Evolutionary conservation across 1,140 invertebrate species (phyloP).

Genomic region (Drosophila yakuba): DNA sequence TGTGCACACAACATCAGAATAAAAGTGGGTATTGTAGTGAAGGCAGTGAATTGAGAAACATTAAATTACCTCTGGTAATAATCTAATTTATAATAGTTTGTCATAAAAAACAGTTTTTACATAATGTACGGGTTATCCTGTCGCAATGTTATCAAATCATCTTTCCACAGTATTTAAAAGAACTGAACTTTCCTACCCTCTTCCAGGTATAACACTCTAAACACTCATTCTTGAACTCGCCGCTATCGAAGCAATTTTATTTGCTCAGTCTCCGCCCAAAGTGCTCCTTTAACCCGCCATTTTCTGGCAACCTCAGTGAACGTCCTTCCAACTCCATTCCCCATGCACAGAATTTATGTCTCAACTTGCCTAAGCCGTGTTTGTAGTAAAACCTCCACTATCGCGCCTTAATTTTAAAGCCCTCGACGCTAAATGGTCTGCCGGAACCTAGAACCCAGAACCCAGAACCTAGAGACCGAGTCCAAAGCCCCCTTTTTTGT

Average conservation of each 20-base stretch:
- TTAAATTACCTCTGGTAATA: background rate
- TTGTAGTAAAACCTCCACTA: slow-evolving; percentile 63
- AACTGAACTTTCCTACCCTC: too few species aligned
- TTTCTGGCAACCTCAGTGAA: background rate
- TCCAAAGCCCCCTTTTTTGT: slow-evolving; percentile 3
- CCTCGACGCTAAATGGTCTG: slow-evolving; percentile 51
- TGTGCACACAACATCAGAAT: slow-evolving; percentile 12
- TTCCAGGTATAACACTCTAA: too few species aligned
- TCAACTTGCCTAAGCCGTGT: slow-evolving; percentile 48
- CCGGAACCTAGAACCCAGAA: background rate
- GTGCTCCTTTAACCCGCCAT: background rate
- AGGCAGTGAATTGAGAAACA: background rate
- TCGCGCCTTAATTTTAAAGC: slow-evolving; percentile 74
- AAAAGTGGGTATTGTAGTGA: background rate
- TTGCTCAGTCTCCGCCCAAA: background rate
- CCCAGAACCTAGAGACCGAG: slow-evolving; percentile 1
- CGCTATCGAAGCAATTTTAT: background rate
- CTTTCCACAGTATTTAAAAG: too few species aligned
- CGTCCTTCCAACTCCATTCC: background rate
- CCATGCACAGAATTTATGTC: slow-evolving; percentile 54
- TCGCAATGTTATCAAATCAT: too few species aligned
- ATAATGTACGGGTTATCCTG: too few species aligned
- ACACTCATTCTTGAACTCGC: background rate
- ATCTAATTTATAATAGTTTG: background rate
- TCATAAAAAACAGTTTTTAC: too few species aligned